Conservation (phyloP, 1,140 invertebrate genomes). For the Chrysoperla carnea region DNA sequence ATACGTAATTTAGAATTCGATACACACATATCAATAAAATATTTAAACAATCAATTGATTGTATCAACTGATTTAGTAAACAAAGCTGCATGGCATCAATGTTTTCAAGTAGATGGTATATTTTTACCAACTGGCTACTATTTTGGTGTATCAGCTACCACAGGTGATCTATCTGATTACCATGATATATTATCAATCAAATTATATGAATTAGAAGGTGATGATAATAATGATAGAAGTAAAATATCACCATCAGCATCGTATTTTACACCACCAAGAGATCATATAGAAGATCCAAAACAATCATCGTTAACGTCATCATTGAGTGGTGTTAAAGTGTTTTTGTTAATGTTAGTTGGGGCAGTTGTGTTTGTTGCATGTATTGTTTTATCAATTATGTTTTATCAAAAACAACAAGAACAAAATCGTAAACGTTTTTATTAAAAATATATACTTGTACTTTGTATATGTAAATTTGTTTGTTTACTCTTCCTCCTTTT, state of each 20-base stretch:
- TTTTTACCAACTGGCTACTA: conserved; percentile 88
- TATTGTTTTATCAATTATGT: conserved; percentile 72
- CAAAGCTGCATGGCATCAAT: conserved; percentile 86
- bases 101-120: conserved; percentile 79
- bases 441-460: conserved; percentile 26
- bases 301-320: conserved; percentile 37
- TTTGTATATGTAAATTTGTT: background rate
- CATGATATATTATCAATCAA: conserved; percentile 90
- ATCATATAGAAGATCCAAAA: conserved; percentile 76
- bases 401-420: conserved; percentile 82
- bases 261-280: conserved; percentile 67
- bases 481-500: too few species aligned
- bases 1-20: conserved; percentile 87
- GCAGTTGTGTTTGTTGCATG: conserved; percentile 59
- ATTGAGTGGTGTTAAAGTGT: conserved; percentile 74
- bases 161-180: conserved; percentile 92
- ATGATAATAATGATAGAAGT: conserved; percentile 41
- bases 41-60: conserved; percentile 31
- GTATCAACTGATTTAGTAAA: conserved; percentile 84
- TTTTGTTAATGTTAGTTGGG: conserved; percentile 64
- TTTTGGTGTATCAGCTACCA: conserved; percentile 88
- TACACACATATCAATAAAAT: conserved; percentile 78
- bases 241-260: conserved; percentile 64
- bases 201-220: conserved; percentile 70
- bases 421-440: conserved; percentile 82